Evolutionary conservation across 2,797 vertebrate genomes (phyloP).

Genomic region (Tamandua tetradactyla): DNA sequence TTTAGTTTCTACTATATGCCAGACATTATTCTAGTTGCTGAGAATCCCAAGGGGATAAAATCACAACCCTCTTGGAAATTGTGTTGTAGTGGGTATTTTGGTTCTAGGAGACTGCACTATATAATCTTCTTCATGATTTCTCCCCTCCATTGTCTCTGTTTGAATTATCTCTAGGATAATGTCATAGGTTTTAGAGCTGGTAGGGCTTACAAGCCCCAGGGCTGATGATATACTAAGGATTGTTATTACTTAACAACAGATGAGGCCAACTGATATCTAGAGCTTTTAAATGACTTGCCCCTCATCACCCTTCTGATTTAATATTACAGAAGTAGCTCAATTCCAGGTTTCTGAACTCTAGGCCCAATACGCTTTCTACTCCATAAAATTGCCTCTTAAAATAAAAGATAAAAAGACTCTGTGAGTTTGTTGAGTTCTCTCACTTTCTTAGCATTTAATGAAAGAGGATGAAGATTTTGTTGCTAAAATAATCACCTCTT

Average conservation of each 20-base stretch:
- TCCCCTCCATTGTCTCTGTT: neutral
- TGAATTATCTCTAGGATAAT: neutral
- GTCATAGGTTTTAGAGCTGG: neutral
- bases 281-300: neutral
- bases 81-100: neutral
- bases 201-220: neutral
- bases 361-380: neutral
- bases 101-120: neutral
- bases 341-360: neutral
- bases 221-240: neutral
- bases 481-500: neutral
- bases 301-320: neutral
- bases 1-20: neutral
- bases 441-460: neutral
- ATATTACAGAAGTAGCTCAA: neutral
- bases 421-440: neutral
- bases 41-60: neutral
- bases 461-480: neutral
- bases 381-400: neutral
- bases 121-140: neutral
- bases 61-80: neutral
- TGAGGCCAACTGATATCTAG: neutral
- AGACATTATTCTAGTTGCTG: neutral
- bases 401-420: neutral
- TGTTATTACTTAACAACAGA: neutral